Base-by-base conservation (phyloP, 37 sponge, comb jelly and placozoan genomes). In the Amphimedon queenslandica region DNA sequence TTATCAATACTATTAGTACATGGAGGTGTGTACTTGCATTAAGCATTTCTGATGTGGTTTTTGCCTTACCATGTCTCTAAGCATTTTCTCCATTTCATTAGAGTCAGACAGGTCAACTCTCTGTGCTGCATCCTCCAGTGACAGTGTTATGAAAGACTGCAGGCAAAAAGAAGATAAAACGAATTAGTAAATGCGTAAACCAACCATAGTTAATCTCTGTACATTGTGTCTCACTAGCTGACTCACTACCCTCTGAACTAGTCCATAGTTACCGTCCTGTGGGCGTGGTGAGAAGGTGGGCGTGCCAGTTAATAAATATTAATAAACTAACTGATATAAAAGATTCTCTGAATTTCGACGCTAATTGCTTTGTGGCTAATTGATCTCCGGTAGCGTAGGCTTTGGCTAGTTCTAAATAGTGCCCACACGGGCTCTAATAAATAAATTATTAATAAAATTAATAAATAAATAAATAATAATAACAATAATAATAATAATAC, bases 121-220 rank as follows among this genome's bases (percentile, higher is more conserved):
- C 13, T 57, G 43, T 53, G 90, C 84, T 42, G 93, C 82, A 73
- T 96, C 94, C 31, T 74, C 65, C 63, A 93, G 68, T 21, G 90
- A 76, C 18, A 95, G 79, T 41, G 93, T 95, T 68, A 92, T 66
- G 69, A 95, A 95, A 3, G 93, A 87, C 92, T 88, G 61, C 25
- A 67, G 23, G 28, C 30, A 64, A 80, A 8, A 32, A 36, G 28
- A 39, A 23, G 35, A 25, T 29, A 57, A 25, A 67, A 0, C 28
- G 8, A 16, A 56, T 47, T 47, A 18, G 63, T 24, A 40, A 76
- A 33, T 13, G 40, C 2, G 37, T 25, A 34, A 27, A 73, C 80
- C 37, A 33, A 92, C 94, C 36, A 92, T 90, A 21, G 93, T 96
- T 28, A 96, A 73, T 58, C 82, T 75, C 80, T 85, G 93, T 0